Conservation (phyloP, 1,140 invertebrate species). For the Batillaria attramentaria region DNA sequence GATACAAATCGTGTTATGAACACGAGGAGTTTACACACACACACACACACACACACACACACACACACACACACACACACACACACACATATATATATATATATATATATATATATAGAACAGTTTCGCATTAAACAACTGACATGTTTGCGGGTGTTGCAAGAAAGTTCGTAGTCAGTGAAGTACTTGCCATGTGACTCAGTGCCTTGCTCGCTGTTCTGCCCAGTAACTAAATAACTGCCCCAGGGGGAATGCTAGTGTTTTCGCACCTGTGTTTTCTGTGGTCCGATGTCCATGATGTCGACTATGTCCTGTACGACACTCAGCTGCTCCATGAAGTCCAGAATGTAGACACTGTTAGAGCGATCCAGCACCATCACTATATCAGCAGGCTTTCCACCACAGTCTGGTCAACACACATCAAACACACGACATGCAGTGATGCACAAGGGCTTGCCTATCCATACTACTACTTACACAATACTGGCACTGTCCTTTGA, state of each 20-base stretch:
- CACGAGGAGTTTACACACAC: neutral
- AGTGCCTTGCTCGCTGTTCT: too few species aligned
- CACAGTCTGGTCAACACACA: neutral
- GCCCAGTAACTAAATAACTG: too few species aligned
- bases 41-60: neutral
- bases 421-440: too few species aligned
- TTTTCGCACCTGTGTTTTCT: constrained; percentile 31
- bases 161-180: too few species aligned
- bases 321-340: constrained; percentile 45
- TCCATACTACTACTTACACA: too few species aligned
- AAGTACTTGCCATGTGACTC: too few species aligned
- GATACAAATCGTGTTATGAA: neutral
- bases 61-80: neutral
- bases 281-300: constrained; percentile 27
- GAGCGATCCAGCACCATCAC: constrained; percentile 56
- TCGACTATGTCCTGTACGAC: constrained; percentile 46
- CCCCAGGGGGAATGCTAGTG: too few species aligned
- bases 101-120: neutral
- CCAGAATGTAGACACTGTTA: constrained; percentile 42
- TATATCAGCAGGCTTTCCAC: constrained; percentile 38
- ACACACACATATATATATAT: neutral
- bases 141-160: too few species aligned
- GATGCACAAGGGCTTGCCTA: too few species aligned
- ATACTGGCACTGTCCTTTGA: too few species aligned
- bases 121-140: neutral